Evolutionary conservation across 2,797 vertebrate genomes (phyloP), one percentile per base, ranked within the genome.

Genomic region (Scyliorhinus canicula): DNA sequence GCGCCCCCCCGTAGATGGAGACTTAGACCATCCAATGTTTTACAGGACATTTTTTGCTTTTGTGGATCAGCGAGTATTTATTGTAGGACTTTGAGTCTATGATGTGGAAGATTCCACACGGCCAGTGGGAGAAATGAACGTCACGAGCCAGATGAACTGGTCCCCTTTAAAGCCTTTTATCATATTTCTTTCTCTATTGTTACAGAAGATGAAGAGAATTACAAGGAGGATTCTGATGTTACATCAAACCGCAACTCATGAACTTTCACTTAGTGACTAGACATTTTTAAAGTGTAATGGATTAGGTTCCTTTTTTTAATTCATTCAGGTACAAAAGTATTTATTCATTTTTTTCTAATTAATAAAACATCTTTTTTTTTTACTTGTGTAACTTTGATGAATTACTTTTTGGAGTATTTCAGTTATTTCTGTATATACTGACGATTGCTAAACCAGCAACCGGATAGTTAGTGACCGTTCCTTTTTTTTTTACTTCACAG

Each of bases 301-400:
- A 71, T 94, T 94, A 94, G 93, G 50, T 94, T 94, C 52, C 60
- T 93, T 93, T 94, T n/a, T 94, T 74, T 94, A 94, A 94, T 94
- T 94, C 69, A 74, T 69, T 94, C 65, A 94, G 93, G 93, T 94
- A 94, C 93, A 74, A 94, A 91, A 94, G 93, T 94, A 94, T 94
- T 94, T 94, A 94, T 94, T 74, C 67, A 16, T 91, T 94, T 93
- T 69, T 94, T 94, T 94, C 93, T 94, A 94, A 91, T 52, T 93
- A 93, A 93, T 71, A 65, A 55, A 40, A 93, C 24, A 31, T 55
- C 0, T 65, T 21, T 82, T 94, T 93, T 93, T 94, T 94, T 94
- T 50, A 94, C 90, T 94, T 94, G 90, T 93, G 57, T 94, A 94
- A 94, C 93, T 94, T 94, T 71, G 31, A 93, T 14, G 90, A 74